Base-by-base conservation (phyloP, 2,797 vertebrate species). In the Cuculus canorus region DNA sequence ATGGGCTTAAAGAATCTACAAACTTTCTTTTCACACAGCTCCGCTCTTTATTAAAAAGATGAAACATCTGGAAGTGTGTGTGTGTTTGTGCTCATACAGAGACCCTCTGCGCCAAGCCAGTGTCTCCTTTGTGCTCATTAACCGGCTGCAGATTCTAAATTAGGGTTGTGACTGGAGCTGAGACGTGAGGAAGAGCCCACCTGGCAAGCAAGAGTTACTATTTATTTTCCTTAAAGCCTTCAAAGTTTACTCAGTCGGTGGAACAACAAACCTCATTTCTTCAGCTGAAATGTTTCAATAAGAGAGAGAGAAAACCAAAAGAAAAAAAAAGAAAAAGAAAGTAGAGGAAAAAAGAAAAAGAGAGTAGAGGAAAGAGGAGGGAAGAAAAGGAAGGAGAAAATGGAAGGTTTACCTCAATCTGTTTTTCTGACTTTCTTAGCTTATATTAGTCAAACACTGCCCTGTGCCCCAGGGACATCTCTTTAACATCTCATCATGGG, bases 101-200 rank as follows among this genome's bases (percentile, higher is more conserved):
- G 41, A 81, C 12, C 5, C 30, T 39, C 35, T 4, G n/a, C 59
- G 76, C 69, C 27, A 7, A 87, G 90, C 17, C 53, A 82, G 4
- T 7, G 45, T 92, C 92, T 97, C 96, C 96, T 96, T 96, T 97
- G 96, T 76, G 92, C 92, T 97, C 21, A 5, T 97, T 96, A 98
- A 77, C 94, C 0, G 78, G 95, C 95, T 97, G 96, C 95, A 91
- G 91, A 47, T 79, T 96, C 92, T 96, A 96, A 97, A 97, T 96
- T 70, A 93, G 92, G 64, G 56, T 54, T 96, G 88, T 71, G 88
- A 89, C 68, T 39, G n/a, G 84, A 93, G 75, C 53, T 23, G 91
- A 84, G 73, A 92, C 66, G 39, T 50, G 78, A 84, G 86, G 92
- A 88, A 90, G 80, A 89, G 95, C 88, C 90, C 96, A 96, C 96